Evolutionary conservation across 1,140 invertebrate genomes (phyloP).

Genomic region (Mamestra configurata): DNA sequence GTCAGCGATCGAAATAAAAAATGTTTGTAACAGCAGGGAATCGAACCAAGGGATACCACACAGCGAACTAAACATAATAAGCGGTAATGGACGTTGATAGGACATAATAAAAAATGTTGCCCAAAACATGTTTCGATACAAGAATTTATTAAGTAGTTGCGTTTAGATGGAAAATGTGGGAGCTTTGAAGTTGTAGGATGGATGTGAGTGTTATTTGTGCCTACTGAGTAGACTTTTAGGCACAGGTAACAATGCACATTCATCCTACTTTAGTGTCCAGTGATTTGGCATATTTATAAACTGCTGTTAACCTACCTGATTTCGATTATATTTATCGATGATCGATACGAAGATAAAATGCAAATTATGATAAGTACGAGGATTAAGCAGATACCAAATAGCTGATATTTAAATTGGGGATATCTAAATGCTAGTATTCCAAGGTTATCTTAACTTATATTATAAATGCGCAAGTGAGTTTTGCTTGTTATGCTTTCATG

Average conservation of each 20-base stretch:
- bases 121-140: constrained; percentile 21
- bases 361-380: no score
- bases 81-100: constrained; percentile 73
- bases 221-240: neutral
- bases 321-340: no score
- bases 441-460: no score
- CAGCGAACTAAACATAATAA: constrained; percentile 74
- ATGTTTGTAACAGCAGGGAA: constrained; percentile 67
- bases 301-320: no score
- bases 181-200: neutral
- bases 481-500: no score
- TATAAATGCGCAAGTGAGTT: no score
- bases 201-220: constrained; percentile 19
- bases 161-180: constrained; percentile 24
- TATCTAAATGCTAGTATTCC: no score
- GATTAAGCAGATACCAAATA: no score
- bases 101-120: constrained; percentile 63
- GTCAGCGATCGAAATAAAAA: constrained; percentile 53
- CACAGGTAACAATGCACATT: neutral
- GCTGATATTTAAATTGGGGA: no score
- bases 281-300: no score
- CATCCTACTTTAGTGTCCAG: no score
- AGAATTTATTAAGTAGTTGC: constrained; percentile 37
- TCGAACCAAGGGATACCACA: constrained; percentile 64
- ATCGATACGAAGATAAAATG: no score